Percentiles rank a stretch among this genome's conserved stretches.
These are phyloP conservation scores for Verasper variegatus DNA, from an alignment of 2,113 vertebrate genomes.

Conservation along the genomic window DNA sequence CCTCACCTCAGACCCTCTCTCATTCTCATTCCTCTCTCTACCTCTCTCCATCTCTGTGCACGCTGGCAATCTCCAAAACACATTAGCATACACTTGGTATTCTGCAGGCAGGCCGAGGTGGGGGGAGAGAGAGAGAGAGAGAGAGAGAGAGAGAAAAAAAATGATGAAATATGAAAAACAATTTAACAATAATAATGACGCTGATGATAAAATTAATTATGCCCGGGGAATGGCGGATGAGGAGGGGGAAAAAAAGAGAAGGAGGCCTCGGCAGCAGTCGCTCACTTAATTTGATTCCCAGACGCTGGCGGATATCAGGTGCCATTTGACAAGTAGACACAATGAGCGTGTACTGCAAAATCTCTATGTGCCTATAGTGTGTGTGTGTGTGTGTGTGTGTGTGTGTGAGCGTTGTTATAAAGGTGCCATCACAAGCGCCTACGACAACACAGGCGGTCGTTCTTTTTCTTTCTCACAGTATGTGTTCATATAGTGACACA, in stretches of 20 bases:
- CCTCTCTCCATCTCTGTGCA: constrained; percentile 64
- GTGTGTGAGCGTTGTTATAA: constrained; percentile 45
- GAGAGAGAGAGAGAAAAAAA: constrained; percentile 46
- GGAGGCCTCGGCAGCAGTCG: constrained; percentile 73
- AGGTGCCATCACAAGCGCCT: constrained; percentile 48
- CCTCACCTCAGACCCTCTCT: constrained; percentile 73
- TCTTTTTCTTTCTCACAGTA: constrained; percentile 51
- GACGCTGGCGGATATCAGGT: constrained; percentile 84
- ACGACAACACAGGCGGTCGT: constrained; percentile 55
- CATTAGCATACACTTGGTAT: constrained; percentile 99
- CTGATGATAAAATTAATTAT: constrained; percentile 88
- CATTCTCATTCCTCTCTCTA: constrained; percentile 70
- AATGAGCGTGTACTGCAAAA: constrained; percentile 70
- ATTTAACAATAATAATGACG: constrained; percentile 87
- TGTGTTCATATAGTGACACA: constrained; percentile 59
- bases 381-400: constrained; percentile 13
- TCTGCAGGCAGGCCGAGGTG: constrained; percentile 84
- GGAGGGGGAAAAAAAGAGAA: constrained; percentile 54
- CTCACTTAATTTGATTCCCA: constrained; percentile 96
- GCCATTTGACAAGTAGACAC: constrained; percentile 78
- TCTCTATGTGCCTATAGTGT: constrained; percentile 32
- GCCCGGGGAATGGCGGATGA: constrained; percentile 77
- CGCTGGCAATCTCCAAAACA: constrained; percentile 77
- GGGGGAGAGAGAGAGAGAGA: constrained; percentile 25
- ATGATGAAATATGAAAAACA: constrained; percentile 84